Evolutionary conservation across 2,888 invertebrate species (phyloP).

Genomic region (Pomacea canaliculata): DNA sequence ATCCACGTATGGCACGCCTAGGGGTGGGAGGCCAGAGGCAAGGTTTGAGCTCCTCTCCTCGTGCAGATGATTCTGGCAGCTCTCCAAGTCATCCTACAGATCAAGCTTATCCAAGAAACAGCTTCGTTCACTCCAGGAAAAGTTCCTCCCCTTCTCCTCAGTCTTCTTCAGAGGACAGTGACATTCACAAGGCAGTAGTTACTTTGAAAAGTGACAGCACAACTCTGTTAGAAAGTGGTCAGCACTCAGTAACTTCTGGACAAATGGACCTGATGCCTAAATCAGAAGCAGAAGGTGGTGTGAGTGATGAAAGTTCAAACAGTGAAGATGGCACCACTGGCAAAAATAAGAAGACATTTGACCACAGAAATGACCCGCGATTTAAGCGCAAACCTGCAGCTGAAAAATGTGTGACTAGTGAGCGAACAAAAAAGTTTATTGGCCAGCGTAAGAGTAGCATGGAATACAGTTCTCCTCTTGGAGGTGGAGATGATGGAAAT

Average conservation of each 20-base stretch:
- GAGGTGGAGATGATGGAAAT: slow-evolving; percentile 43
- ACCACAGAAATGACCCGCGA: slow-evolving; percentile 67
- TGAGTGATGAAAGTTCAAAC: slow-evolving; percentile 6
- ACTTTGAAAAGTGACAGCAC: background rate
- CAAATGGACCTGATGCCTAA: slow-evolving; percentile 8
- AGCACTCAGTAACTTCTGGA: background rate
- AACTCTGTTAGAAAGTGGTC: background rate
- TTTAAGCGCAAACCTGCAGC: slow-evolving; percentile 59
- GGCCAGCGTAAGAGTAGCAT: slow-evolving; percentile 59
- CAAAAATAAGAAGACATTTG: slow-evolving; percentile 58
- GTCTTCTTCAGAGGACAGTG: background rate
- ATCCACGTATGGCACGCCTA: slow-evolving; percentile 6
- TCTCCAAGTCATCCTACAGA: slow-evolving; percentile 3
- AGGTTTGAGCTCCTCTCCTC: slow-evolving; percentile 2
- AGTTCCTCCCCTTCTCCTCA: background rate
- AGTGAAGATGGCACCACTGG: slow-evolving; percentile 19
- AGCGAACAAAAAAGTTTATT: slow-evolving; percentile 35
- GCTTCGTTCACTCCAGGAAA: background rate
- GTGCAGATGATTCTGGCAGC: background rate
- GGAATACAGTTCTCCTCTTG: slow-evolving; percentile 67
- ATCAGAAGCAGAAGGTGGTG: slow-evolving; percentile 7
- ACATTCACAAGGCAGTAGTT: background rate
- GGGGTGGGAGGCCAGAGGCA: slow-evolving; percentile 1
- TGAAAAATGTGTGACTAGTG: slow-evolving; percentile 9
- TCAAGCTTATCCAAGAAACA: background rate